Base-by-base conservation (phyloP, 2,888 invertebrate species). In the Chrysotoxum bicinctum region DNA sequence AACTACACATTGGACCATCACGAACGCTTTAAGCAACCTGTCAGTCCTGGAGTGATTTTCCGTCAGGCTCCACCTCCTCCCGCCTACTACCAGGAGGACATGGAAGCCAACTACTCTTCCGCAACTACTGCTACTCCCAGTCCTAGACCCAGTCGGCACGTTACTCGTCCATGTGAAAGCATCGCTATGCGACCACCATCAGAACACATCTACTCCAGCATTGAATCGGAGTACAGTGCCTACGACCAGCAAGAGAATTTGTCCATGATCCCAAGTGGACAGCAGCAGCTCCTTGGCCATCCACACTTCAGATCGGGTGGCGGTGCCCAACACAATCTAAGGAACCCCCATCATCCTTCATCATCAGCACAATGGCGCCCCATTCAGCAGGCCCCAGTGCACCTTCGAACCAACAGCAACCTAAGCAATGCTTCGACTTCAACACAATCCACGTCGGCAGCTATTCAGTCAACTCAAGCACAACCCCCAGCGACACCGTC, bases 131-230 rank as follows among this genome's bases (percentile, higher is more conserved):
- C 95, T 64, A 95, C 95, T 21, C 95, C 95, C 50, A 92, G 92
- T 88, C 91, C 91, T 90, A 93, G 92, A 90, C 94, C 89, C 91
- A 94, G 88, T 91, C 93, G 90, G 87, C 93, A 90, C 90, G 87
- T 81, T 0, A 88, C 89, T 4, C 89, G 90, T 40, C 88, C 90
- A 89, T 90, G 90, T 1, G 91, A 91, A 60, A 89, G 89, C 14
- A 89, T 92, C 84, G 94, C 94, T 52, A 94, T 95, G 87, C 93
- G 96, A 89, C 97, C 97, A 66, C 94, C 96, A 87, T 96, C 96
- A 88, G 97, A 97, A 92, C 97, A 97, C 91, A 97, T 97, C 90
- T 97, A 97, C 91, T 97, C 97, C 74, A 97, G 96, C 90, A 97
- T 97, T 92, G 97, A 97, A 92, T 97, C 97, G 81, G 97, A 97